A percentile compares a stretch with the other conserved stretches of the same genome.
phyloP scores from a whole-genome alignment of 2,797 vertebrate genomes.

The Acrocephalus scirpaceus region DNA sequence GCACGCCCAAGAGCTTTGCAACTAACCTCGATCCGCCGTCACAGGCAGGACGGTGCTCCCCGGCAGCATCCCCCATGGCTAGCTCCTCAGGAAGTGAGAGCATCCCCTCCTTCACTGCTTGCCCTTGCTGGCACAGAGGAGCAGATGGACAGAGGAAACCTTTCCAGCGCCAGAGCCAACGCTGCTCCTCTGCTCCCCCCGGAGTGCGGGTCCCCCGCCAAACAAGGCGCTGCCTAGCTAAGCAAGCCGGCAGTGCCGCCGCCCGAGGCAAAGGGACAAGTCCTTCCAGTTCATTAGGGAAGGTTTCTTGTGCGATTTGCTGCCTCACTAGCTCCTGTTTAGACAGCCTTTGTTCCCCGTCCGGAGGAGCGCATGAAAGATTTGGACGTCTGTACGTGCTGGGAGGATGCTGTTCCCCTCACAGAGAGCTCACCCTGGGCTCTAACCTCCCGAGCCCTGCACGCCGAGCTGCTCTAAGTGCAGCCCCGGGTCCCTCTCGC shows the following conservation, averaged over 20 bases:
- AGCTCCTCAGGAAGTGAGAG: neutral
- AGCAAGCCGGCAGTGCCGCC: neutral
- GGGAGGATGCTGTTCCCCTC: neutral
- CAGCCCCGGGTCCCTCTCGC: neutral
- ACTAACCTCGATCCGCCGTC: neutral
- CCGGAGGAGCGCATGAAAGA: neutral
- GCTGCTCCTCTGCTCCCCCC: neutral
- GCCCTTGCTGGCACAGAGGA: neutral
- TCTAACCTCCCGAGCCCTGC: neutral
- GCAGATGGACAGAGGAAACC: neutral
- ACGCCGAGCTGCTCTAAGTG: neutral
- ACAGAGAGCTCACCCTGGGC: neutral
- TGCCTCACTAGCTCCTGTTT: conserved; percentile 64
- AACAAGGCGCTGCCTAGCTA: neutral
- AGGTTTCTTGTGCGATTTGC: conserved; percentile 64
- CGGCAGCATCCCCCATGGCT: neutral
- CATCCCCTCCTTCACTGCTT: neutral
- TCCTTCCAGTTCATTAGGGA: conserved; percentile 71
- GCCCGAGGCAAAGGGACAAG: conserved; percentile 57
- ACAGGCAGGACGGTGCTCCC: neutral
- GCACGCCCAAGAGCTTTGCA: neutral
- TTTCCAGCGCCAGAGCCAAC: neutral
- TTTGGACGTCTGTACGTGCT: neutral
- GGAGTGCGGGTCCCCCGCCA: neutral
- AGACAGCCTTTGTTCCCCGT: conserved; percentile 49